These are phyloP conservation scores for Agrotis ipsilon DNA, from an alignment of 2,888 invertebrate species.

Conservation along the genomic window DNA sequence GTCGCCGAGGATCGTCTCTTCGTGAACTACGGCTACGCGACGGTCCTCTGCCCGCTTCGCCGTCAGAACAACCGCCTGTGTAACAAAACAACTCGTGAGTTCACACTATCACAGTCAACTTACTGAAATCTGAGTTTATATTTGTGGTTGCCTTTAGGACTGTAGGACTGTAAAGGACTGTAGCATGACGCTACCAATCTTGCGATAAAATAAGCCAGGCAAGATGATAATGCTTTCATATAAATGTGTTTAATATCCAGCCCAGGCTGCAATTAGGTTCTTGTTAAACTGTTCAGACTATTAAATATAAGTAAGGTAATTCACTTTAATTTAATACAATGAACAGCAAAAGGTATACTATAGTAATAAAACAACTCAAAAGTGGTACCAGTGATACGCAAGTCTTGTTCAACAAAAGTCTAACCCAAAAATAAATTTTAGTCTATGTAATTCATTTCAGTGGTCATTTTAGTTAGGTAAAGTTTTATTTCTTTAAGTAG, in stretches of 20 bases:
- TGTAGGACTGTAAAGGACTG: no score
- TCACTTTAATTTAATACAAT: no score
- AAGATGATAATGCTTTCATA: no score
- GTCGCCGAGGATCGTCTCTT: constrained; percentile 95
- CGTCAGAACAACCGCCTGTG: constrained; percentile 82
- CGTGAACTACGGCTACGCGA: constrained; percentile 89
- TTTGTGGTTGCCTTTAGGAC: not conserved
- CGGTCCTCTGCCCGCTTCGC: constrained; percentile 88
- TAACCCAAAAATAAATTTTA: not conserved
- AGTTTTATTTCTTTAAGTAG: no score
- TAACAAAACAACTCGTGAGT: no score
- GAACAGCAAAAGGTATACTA: no score
- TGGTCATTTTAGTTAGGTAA: not conserved
- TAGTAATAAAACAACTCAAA: not conserved
- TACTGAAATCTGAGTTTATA: not conserved
- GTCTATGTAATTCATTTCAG: not conserved
- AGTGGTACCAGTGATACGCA: constrained; percentile 5
- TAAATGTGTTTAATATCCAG: not conserved
- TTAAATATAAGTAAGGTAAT: no score
- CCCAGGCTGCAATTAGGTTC: not conserved
- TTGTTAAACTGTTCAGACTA: not conserved
- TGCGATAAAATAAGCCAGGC: no score
- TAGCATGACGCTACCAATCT: no score
- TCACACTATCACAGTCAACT: no score
- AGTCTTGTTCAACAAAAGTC: not conserved